Evolutionary conservation across 35 echinoderm and acorn worm genomes (phyloP).

Genomic region (Lytechinus pictus): DNA sequence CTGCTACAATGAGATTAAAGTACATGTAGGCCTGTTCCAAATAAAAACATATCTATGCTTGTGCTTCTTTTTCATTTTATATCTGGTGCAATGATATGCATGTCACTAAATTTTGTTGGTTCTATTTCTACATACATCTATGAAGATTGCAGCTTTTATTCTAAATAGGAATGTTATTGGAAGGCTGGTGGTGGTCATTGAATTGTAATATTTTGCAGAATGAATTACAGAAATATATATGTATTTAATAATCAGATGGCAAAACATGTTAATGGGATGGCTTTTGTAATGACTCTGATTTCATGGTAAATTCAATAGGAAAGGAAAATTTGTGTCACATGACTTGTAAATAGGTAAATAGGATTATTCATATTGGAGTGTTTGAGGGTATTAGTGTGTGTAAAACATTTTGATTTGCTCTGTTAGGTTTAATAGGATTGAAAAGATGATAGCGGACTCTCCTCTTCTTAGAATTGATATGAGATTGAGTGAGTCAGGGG

Average conservation of each 20-base stretch:
- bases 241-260: neutral
- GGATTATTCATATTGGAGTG: conserved; percentile 10
- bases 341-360: neutral
- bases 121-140: too few relatives aligned
- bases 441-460: neutral
- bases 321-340: neutral
- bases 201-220: too few relatives aligned
- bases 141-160: too few relatives aligned
- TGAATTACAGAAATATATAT: neutral
- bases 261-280: neutral
- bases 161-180: too few relatives aligned
- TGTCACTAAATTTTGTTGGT: too few relatives aligned
- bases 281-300: neutral
- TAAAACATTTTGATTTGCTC: conserved; percentile 8
- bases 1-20: too few relatives aligned
- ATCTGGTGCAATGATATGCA: too few relatives aligned
- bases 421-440: conserved; percentile 30
- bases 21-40: too few relatives aligned
- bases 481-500: neutral
- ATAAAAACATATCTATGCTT: too few relatives aligned
- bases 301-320: neutral
- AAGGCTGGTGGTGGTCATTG: too few relatives aligned
- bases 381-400: conserved; percentile 2
- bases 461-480: neutral
- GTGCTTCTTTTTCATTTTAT: too few relatives aligned